Evolutionary conservation across 2,113 vertebrate genomes (phyloP).

Genomic region (Sylvietta virens): DNA sequence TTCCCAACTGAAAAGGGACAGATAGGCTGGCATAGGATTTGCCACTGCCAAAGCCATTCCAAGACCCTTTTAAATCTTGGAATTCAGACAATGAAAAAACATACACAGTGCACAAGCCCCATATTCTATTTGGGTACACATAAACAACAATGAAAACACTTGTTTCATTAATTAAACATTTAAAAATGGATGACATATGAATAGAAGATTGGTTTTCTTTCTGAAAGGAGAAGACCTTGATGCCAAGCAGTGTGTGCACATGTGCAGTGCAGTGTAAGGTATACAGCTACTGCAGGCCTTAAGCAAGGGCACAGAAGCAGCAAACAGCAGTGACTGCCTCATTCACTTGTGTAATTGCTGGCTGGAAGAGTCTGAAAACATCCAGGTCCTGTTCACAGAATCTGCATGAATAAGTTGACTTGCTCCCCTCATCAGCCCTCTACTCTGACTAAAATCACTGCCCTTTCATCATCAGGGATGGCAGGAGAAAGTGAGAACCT

Average conservation of each 20-base stretch:
- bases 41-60: neutral
- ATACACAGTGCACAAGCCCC: neutral
- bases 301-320: neutral
- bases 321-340: neutral
- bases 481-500: neutral
- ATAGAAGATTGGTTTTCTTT: neutral
- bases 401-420: accelerated
- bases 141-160: neutral
- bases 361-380: neutral
- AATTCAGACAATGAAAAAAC: neutral
- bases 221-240: neutral
- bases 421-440: neutral
- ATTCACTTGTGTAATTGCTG: neutral
- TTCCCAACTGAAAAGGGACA: neutral
- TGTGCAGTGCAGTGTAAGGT: neutral
- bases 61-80: neutral
- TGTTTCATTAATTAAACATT: neutral
- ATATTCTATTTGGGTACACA: neutral
- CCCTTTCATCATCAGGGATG: neutral
- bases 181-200: neutral
- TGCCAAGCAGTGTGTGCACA: neutral
- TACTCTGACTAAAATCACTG: neutral
- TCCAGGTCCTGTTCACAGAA: neutral
- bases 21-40: neutral
- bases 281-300: neutral